Percentiles rank a stretch among this genome's conserved stretches.
These are phyloP conservation scores for Whitmania pigra DNA, from an alignment of 1,140 invertebrate genomes.

Conservation along the genomic window DNA sequence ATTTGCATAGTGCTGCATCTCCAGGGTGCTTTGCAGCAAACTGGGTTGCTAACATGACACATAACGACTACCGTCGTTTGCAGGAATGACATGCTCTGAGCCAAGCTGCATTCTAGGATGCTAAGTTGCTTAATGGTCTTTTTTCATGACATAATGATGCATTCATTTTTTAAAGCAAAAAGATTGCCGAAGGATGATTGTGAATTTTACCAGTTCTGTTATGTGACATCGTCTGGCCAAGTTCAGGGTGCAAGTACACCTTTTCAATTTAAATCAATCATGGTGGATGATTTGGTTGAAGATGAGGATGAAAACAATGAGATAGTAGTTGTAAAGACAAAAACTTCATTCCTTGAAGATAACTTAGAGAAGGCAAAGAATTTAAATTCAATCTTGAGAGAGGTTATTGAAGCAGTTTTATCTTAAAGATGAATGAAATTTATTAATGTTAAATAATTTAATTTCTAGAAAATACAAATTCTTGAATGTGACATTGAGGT, in stretches of 20 bases:
- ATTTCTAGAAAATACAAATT: background rate
- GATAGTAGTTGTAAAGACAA: slow-evolving; percentile 35
- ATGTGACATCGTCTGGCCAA: slow-evolving; percentile 34
- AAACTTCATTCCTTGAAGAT: slow-evolving; percentile 34
- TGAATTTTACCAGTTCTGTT: slow-evolving; percentile 44
- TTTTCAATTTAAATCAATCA: slow-evolving; percentile 38
- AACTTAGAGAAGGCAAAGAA: slow-evolving; percentile 23
- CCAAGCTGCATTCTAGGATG: no score
- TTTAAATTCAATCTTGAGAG: background rate
- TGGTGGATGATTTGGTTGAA: slow-evolving; percentile 39
- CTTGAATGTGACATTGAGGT: background rate
- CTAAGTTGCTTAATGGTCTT: background rate
- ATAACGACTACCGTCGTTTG: no score
- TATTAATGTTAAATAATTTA: background rate
- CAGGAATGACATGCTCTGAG: no score
- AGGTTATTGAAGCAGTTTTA: background rate
- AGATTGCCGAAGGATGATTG: slow-evolving; percentile 41
- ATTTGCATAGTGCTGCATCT: no score
- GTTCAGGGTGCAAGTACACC: slow-evolving; percentile 41
- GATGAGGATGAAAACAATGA: slow-evolving; percentile 37
- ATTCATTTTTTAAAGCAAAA: slow-evolving; percentile 18
- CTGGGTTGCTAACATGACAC: no score
- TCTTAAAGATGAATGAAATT: background rate
- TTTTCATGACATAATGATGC: background rate
- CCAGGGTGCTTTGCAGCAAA: no score